Conservation (phyloP, 2,797 vertebrate genomes). For the Fistularia commersonii region DNA sequence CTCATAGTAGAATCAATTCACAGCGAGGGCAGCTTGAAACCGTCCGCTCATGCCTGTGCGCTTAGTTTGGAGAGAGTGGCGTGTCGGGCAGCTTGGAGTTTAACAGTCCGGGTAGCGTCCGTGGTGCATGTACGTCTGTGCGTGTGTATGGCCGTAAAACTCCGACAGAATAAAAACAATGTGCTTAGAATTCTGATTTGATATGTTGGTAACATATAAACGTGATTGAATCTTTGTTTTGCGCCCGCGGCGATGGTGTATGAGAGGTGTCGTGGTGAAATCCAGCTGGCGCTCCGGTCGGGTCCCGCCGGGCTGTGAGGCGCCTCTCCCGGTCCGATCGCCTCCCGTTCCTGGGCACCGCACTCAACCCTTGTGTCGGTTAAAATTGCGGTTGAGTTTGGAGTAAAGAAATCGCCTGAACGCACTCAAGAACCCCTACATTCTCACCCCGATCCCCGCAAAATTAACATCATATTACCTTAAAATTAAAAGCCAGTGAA, state of each 20-base stretch:
- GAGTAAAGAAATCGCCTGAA: too few species aligned
- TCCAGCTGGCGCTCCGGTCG: constrained; percentile 22
- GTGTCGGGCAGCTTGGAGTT: constrained; percentile 71
- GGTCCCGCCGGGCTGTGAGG: too few species aligned
- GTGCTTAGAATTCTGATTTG: constrained; percentile 41
- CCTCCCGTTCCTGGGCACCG: background rate
- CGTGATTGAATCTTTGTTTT: constrained; percentile 39
- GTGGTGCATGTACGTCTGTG: constrained; percentile 71
- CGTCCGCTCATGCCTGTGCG: constrained; percentile 67
- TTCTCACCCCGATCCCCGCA: too few species aligned
- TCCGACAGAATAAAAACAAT: constrained; percentile 15
- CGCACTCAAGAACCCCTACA: too few species aligned
- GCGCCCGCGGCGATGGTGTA: constrained; percentile 11
- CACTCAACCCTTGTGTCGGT: too few species aligned
- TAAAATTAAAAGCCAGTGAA: too few species aligned
- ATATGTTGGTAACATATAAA: constrained; percentile 27
- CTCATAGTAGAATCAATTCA: constrained; percentile 88
- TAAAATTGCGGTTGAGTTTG: too few species aligned
- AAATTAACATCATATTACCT: too few species aligned
- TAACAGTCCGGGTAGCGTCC: constrained; percentile 80
- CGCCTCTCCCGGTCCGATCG: too few species aligned
- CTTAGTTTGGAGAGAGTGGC: constrained; percentile 73
- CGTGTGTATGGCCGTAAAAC: constrained; percentile 59
- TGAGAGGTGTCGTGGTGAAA: constrained; percentile 50
- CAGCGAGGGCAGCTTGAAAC: constrained; percentile 83